Percentiles rank a stretch among this genome's conserved stretches.
phyloP scores from a whole-genome alignment of 2,113 vertebrate species.

The Taxidea taxus region DNA sequence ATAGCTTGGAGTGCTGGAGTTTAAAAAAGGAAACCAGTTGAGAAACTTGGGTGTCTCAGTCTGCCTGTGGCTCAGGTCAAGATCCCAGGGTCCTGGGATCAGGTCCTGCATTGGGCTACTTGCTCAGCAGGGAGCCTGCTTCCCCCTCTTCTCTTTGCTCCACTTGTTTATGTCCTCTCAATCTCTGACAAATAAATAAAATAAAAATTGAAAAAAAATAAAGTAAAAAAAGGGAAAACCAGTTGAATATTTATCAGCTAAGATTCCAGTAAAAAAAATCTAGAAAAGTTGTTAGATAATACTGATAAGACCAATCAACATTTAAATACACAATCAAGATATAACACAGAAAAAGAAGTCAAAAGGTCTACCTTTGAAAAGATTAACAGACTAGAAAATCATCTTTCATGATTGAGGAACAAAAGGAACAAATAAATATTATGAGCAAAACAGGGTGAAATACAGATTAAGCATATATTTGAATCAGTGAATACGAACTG shows the following conservation, averaged over 20 bases:
- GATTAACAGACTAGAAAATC: background rate
- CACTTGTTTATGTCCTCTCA: background rate
- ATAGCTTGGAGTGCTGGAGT: background rate
- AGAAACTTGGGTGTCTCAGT: background rate
- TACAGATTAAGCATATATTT: background rate
- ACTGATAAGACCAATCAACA: background rate
- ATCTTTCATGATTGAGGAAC: background rate
- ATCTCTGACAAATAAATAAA: background rate
- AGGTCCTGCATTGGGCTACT: too few species aligned
- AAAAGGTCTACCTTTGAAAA: background rate
- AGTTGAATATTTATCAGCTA: background rate
- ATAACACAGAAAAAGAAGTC: background rate
- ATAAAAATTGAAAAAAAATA: background rate
- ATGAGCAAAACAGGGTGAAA: background rate
- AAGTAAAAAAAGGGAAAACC: background rate
- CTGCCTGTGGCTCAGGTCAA: too few species aligned
- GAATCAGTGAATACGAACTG: background rate
- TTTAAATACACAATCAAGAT: background rate
- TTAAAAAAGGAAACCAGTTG: background rate
- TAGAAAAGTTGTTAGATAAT: background rate
- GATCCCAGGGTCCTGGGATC: too few species aligned
- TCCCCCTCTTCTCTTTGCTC: background rate
- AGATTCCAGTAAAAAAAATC: background rate
- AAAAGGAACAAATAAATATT: background rate
- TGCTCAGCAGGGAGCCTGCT: background rate